Base-by-base conservation (phyloP, 2,797 vertebrate species). In the Mormyrops boulengeri region DNA sequence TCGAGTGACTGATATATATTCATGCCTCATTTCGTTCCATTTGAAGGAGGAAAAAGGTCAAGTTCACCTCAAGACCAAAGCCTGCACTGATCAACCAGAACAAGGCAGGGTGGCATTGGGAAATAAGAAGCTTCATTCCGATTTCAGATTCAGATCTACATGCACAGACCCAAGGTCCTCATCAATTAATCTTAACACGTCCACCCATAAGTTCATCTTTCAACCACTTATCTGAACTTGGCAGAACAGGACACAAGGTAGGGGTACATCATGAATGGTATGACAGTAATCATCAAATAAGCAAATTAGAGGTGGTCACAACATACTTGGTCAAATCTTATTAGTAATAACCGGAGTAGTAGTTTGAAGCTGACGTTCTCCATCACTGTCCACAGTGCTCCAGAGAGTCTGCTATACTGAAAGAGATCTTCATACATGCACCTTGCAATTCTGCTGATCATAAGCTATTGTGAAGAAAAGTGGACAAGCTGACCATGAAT, bases 401-500 rank as follows among this genome's bases (percentile, higher is more conserved):
- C 62, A 30, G 62, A 30, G 69, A 14, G 73, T 41, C 38, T 41
- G 34, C 73, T 77, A 38, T 38, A 77, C 14, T 41, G 4, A 77
- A 14, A 30, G 26, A 80, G 38, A 80, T 44, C 73, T 44, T 44
- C 73, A 80, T 9, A 80, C 14, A 80, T 80, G 73, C 38, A 44
- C 38, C 73, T 80, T 80, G 73, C 14, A 80, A 77, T 80, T 19
- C 38, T 80, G 34, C 34, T 80, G 38, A 80, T 80, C 73, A 80
- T 19, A 41, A 44, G 73, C 73, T 44, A 80, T 44, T 80, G 73
- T n/a, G 38, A n/a, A 44, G 14, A 44, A 80, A 80, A 66, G 88
- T 66, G 90, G 85, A 91, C 82, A 90, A 85, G 73, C 80, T 90
- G 90, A 89, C 90, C 73, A 80, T 44, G 17, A 84, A 90, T 90